These are phyloP conservation scores for Hafferia zeledoni DNA, from an alignment of 2,797 vertebrate genomes.

Conservation along the genomic window DNA sequence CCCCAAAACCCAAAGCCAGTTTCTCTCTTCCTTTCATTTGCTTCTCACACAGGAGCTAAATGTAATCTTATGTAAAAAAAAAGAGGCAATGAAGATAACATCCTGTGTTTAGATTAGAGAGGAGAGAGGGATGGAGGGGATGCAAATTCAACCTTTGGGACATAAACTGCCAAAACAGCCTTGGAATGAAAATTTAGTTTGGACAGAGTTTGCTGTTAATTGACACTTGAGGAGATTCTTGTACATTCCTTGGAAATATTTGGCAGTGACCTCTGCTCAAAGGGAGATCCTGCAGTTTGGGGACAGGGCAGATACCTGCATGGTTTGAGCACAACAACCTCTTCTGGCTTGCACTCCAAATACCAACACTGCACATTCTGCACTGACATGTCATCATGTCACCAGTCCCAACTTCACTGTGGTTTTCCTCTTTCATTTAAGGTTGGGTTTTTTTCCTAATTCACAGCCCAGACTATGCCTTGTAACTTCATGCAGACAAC, in stretches of 20 bases:
- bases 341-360: background rate
- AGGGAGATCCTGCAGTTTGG: background rate
- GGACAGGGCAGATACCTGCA: background rate
- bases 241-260: background rate
- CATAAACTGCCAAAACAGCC: background rate
- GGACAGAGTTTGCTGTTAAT: background rate
- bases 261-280: background rate
- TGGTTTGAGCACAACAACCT: background rate
- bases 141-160: background rate
- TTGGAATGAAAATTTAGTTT: background rate
- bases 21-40: background rate
- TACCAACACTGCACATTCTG: accelerated
- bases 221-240: background rate
- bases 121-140: background rate
- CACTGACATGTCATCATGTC: background rate
- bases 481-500: accelerated
- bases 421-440: background rate
- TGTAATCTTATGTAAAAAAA: background rate
- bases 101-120: background rate
- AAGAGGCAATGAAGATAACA: background rate
- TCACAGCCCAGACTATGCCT: background rate
- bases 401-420: background rate
- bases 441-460: background rate
- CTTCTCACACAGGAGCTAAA: background rate
- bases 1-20: background rate